Percentiles rank a stretch among this genome's conserved stretches.
phyloP scores from a whole-genome alignment of 2,888 invertebrate species.

The Philhelius pedissequus region DNA sequence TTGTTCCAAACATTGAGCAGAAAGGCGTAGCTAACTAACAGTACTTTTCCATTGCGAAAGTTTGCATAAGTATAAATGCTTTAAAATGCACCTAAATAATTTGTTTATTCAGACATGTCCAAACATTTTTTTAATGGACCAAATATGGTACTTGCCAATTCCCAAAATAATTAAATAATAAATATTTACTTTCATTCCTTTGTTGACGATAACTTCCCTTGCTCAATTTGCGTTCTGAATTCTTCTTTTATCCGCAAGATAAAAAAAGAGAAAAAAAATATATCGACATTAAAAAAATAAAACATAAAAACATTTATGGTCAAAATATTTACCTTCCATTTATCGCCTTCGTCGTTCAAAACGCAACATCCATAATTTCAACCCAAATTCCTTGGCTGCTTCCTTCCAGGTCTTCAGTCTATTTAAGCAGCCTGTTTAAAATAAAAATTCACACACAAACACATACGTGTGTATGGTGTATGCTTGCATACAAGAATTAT shows the following conservation, averaged over 20 bases:
- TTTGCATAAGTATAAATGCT: too few relatives aligned
- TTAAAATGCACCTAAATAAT: not conserved
- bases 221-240: conserved; percentile 9
- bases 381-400: conserved; percentile 14
- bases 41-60: too few relatives aligned
- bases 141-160: not conserved
- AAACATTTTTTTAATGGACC: not conserved
- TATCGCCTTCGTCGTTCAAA: not conserved
- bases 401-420: conserved; percentile 15
- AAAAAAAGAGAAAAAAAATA: not conserved
- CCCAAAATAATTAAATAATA: not conserved
- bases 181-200: conserved; percentile 7
- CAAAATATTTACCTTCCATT: conserved; percentile 26
- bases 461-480: not conserved
- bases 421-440: conserved; percentile 30
- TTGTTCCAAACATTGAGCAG: too few relatives aligned
- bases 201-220: conserved; percentile 25
- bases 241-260: not conserved
- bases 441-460: not conserved
- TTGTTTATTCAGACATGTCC: not conserved
- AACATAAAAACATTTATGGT: conserved; percentile 1
- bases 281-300: not conserved
- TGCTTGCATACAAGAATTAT: not conserved
- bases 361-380: not conserved
- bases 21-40: too few relatives aligned